phyloP scores from a whole-genome alignment of 2,888 invertebrate genomes.

The Hirtodrosophila cameraria region DNA sequence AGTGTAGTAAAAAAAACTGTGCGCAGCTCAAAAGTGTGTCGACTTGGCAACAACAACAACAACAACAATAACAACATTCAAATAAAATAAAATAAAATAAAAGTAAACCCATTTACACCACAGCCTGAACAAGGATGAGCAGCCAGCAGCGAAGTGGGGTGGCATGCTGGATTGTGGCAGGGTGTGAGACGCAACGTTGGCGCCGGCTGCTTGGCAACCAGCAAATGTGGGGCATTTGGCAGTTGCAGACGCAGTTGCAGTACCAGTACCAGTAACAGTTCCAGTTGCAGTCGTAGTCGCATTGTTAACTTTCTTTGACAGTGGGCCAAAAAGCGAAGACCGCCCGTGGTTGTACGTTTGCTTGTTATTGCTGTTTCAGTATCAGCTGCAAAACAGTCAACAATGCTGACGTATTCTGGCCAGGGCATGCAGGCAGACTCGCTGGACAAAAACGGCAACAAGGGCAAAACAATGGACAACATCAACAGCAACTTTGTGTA shows the following conservation, averaged over 20 bases:
- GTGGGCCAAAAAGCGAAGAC: constrained; percentile 62
- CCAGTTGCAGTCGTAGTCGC: constrained; percentile 50
- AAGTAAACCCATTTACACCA: constrained; percentile 79
- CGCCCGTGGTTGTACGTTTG: constrained; percentile 28
- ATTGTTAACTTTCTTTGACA: constrained; percentile 79
- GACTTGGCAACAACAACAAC: constrained; percentile 59
- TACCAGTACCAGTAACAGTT: constrained; percentile 21
- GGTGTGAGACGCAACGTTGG: constrained; percentile 40
- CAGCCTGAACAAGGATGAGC: constrained; percentile 50
- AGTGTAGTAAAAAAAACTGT: constrained; percentile 67
- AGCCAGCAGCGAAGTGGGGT: constrained; percentile 5
- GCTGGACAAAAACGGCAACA: constrained; percentile 8
- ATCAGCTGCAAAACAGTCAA: constrained; percentile 56
- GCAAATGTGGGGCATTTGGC: constrained; percentile 77
- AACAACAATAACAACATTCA: constrained; percentile 26
- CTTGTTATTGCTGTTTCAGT: constrained; percentile 33
- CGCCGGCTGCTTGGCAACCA: constrained; percentile 59
- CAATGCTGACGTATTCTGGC: constrained; percentile 46
- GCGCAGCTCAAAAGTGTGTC: constrained; percentile 75
- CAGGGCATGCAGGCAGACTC: constrained; percentile 10
- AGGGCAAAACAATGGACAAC: constrained; percentile 7
- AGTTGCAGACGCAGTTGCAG: constrained; percentile 47
- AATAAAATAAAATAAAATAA: constrained; percentile 74
- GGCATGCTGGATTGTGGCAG: background rate
- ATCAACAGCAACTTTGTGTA: constrained; percentile 51